A percentile compares a stretch with the other conserved stretches of the same genome.
These are phyloP conservation scores for Cardiocondyla obscurior DNA, from an alignment of 1,140 invertebrate species.

Conservation along the genomic window DNA sequence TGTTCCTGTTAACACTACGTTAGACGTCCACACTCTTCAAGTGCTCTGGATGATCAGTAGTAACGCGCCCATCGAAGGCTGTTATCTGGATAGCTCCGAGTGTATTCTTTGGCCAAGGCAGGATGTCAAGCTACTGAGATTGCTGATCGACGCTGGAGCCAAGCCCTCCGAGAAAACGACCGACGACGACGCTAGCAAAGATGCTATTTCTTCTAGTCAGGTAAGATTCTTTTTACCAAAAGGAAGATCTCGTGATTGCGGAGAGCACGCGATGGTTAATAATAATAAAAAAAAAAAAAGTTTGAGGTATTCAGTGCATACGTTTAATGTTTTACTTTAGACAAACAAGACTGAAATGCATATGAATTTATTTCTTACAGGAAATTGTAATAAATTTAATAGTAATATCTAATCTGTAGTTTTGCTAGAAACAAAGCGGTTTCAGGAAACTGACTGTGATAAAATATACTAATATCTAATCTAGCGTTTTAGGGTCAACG, in stretches of 20 bases:
- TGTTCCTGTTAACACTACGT: constrained; percentile 51
- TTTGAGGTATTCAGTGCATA: not conserved
- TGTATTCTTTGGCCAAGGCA: constrained; percentile 82
- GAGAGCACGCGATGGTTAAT: not conserved
- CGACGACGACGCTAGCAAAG: constrained; percentile 83
- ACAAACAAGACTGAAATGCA: not conserved
- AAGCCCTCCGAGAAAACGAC: constrained; percentile 83
- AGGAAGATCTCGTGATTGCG: not conserved
- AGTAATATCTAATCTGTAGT: constrained; percentile 22
- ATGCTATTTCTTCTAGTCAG: constrained; percentile 84
- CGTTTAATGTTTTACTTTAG: not conserved
- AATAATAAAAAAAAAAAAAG: too few relatives aligned
- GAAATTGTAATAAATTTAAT: not conserved
- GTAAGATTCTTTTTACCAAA: constrained; percentile 59
- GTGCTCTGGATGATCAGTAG: constrained; percentile 88
- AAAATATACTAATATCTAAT: constrained; percentile 25
- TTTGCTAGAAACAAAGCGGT: not conserved
- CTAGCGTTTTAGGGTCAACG: not conserved
- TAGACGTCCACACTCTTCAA: constrained; percentile 87
- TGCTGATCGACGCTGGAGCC: constrained; percentile 88
- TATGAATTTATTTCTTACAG: not conserved
- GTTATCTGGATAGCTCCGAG: constrained; percentile 84
- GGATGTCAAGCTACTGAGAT: constrained; percentile 86
- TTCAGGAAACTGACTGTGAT: not conserved
- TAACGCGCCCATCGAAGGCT: constrained; percentile 87